Evolutionary conservation across 2,888 invertebrate genomes (phyloP).

Genomic region (Alentia gelatinosa): DNA sequence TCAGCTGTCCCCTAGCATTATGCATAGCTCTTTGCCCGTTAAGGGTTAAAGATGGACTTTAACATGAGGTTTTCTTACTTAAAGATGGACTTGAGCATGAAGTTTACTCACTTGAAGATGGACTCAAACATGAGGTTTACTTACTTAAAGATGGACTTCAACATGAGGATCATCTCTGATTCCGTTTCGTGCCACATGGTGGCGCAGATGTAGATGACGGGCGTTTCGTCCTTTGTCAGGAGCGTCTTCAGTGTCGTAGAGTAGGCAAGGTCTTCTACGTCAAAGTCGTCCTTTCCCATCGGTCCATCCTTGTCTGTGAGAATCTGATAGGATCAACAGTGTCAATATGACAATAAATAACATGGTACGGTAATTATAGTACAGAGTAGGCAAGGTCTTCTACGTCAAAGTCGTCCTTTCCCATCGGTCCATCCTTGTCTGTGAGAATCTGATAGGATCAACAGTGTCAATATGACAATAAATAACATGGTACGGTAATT

Average conservation of each 20-base stretch:
- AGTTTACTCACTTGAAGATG: conserved; percentile 67
- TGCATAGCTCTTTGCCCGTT: too few species aligned
- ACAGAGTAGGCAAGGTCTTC: not conserved
- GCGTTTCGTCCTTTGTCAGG: conserved; percentile 54
- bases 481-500: too few species aligned
- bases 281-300: not conserved
- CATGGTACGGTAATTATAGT: too few species aligned
- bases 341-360: too few species aligned
- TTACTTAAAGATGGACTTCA: conserved; percentile 59
- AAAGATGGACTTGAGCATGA: conserved; percentile 15
- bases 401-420: not conserved
- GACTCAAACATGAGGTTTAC: too few species aligned
- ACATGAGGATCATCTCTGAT: conserved; percentile 77
- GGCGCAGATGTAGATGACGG: conserved; percentile 78
- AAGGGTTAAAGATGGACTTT: too few species aligned
- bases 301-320: not conserved
- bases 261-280: not conserved
- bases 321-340: too few species aligned
- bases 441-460: not conserved
- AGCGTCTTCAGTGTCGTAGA: not conserved
- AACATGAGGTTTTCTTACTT: not conserved
- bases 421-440: not conserved
- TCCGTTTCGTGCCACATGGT: conserved; percentile 80
- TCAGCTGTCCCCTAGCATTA: too few species aligned
- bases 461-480: too few species aligned